phyloP scores from a whole-genome alignment of 2,888 invertebrate species.

The Agonopterix alstromeriana region DNA sequence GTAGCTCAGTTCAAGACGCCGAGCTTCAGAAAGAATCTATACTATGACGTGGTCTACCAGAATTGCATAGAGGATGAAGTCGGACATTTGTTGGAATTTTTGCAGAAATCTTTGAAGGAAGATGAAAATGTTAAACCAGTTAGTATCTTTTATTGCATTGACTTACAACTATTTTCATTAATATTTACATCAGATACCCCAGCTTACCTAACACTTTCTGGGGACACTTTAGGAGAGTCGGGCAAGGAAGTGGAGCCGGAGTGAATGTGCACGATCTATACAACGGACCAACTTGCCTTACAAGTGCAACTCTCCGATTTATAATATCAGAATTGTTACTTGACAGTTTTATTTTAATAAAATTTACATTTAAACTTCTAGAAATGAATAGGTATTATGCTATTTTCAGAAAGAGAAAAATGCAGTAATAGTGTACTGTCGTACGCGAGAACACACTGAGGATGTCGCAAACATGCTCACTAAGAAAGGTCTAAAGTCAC shows the following conservation, averaged over 20 bases:
- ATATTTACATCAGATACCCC: no score
- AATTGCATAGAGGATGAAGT: slow-evolving; percentile 89
- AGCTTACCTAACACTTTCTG: no score
- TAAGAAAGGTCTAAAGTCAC: slow-evolving; percentile 83
- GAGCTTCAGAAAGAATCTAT: slow-evolving; percentile 94
- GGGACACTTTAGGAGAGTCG: no score
- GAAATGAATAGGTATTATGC: no score
- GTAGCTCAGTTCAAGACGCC: slow-evolving; percentile 87
- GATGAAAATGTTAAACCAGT: slow-evolving; percentile 71
- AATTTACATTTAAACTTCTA: no score
- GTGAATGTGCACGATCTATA: no score
- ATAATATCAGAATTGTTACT: no score
- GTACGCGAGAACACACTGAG: slow-evolving; percentile 94
- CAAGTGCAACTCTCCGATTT: no score
- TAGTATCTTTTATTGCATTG: slow-evolving; percentile 24
- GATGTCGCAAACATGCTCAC: slow-evolving; percentile 86
- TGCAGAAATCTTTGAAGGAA: slow-evolving; percentile 79
- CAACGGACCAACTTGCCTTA: no score
- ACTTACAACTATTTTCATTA: no score
- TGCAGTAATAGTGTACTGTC: slow-evolving; percentile 96
- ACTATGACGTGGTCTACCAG: slow-evolving; percentile 94
- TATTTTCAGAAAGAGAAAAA: slow-evolving; percentile 65
- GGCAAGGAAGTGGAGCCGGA: no score
- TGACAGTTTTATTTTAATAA: no score
- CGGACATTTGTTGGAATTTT: slow-evolving; percentile 86